Evolutionary conservation across 1,140 invertebrate species (phyloP).

Genomic region (Oedothorax gibbosus): DNA sequence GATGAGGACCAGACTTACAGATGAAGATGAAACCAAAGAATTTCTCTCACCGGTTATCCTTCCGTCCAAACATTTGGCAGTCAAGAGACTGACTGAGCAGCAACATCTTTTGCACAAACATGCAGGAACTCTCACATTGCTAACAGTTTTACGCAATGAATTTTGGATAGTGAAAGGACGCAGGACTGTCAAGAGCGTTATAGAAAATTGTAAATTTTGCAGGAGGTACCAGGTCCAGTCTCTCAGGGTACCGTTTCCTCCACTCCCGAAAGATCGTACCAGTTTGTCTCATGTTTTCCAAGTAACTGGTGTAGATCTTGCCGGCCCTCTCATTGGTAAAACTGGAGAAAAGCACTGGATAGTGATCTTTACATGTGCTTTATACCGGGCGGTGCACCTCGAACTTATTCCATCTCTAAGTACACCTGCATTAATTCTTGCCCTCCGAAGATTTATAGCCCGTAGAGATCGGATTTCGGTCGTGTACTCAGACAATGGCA

Average conservation of each 20-base stretch:
- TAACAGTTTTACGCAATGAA: constrained; percentile 16
- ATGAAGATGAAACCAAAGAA: constrained; percentile 30
- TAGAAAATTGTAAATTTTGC: constrained; percentile 13
- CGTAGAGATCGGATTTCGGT: constrained; percentile 64
- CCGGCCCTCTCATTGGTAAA: constrained; percentile 65
- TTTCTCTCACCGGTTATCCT: constrained; percentile 29
- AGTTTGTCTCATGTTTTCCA: constrained; percentile 65
- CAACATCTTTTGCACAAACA: constrained; percentile 37
- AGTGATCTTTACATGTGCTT: constrained; percentile 46
- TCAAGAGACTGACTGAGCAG: constrained; percentile 26
- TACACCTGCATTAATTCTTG: constrained; percentile 67
- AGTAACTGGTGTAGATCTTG: constrained; percentile 66
- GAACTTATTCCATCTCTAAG: constrained; percentile 67
- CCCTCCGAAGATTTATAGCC: constrained; percentile 68
- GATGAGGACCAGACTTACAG: constrained; percentile 26
- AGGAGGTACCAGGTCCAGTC: constrained; percentile 3
- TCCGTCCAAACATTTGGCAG: constrained; percentile 20
- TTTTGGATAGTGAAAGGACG: constrained; percentile 30
- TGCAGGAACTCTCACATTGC: constrained; percentile 11
- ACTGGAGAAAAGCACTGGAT: constrained; percentile 42
- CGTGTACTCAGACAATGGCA: constrained; percentile 67
- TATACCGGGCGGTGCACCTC: constrained; percentile 63
- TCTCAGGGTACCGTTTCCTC: constrained; percentile 1
- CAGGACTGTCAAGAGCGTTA: constrained; percentile 13
- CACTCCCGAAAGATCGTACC: constrained; percentile 64